phyloP scores from a whole-genome alignment of 1,140 invertebrate genomes.

The Myzus persicae region DNA sequence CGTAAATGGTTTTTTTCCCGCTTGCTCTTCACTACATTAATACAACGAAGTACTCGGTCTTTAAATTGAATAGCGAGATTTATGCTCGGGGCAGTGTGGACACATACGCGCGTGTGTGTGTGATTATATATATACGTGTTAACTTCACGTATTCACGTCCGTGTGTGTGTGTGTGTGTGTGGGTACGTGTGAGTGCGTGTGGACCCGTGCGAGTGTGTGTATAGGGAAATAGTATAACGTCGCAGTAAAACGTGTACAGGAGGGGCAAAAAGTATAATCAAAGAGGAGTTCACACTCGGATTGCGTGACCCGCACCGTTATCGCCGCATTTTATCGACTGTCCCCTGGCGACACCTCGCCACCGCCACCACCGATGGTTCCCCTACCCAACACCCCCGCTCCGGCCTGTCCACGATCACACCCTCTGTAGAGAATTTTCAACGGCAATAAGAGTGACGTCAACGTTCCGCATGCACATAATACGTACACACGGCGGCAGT shows the following conservation, averaged over 20 bases:
- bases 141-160: background rate
- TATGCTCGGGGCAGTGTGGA: slow-evolving; percentile 7
- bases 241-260: slow-evolving; percentile 20
- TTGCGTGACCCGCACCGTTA: slow-evolving; percentile 53
- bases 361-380: background rate
- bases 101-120: background rate
- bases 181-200: background rate
- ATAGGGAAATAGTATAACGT: slow-evolving; percentile 28
- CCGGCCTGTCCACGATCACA: background rate
- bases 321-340: slow-evolving; percentile 56
- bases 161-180: background rate
- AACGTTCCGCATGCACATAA: slow-evolving; percentile 20
- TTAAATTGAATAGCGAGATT: slow-evolving; percentile 33
- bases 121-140: background rate
- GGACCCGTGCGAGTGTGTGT: background rate
- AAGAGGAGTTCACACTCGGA: slow-evolving; percentile 57
- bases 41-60: slow-evolving; percentile 37
- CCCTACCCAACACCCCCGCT: background rate
- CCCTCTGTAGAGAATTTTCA: slow-evolving; percentile 15
- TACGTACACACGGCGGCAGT: slow-evolving; percentile 3
- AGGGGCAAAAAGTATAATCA: slow-evolving; percentile 50
- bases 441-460: slow-evolving; percentile 49
- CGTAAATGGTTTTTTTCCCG: slow-evolving; percentile 7
- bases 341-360: slow-evolving; percentile 52
- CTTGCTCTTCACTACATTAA: background rate